Evolutionary conservation across 1,140 invertebrate species (phyloP).

Genomic region (Cydia amplana): DNA sequence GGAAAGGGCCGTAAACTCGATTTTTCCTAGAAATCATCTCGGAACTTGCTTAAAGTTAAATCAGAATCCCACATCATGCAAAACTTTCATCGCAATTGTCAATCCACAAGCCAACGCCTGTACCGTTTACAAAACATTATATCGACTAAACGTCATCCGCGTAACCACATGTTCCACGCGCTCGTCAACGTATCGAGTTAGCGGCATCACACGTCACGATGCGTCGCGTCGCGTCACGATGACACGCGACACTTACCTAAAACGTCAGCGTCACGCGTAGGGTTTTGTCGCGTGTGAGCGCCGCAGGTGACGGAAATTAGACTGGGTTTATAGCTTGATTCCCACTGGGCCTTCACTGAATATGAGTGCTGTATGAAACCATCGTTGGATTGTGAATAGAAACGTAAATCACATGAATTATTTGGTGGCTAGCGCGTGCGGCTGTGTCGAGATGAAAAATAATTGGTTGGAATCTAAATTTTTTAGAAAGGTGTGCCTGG

Average conservation of each 20-base stretch:
- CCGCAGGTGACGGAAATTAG: slow-evolving; percentile 58
- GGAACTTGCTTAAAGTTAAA: not conserved
- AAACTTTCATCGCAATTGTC: not conserved
- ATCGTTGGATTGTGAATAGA: slow-evolving; percentile 51
- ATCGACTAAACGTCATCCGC: slow-evolving; percentile 12
- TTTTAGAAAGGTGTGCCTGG: not conserved
- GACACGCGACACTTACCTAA: slow-evolving; percentile 32
- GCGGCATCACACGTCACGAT: slow-evolving; percentile 5
- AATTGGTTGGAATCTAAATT: not conserved
- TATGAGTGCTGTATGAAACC: slow-evolving; percentile 55
- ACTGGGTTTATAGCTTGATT: slow-evolving; percentile 58
- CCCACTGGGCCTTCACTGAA: slow-evolving; percentile 52
- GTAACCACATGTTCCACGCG: slow-evolving; percentile 14
- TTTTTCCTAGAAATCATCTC: too few species aligned
- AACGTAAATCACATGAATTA: slow-evolving; percentile 33
- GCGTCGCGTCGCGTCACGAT: slow-evolving; percentile 34
- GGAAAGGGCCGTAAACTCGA: too few species aligned
- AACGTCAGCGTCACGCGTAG: slow-evolving; percentile 44
- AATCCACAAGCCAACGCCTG: slow-evolving; percentile 13
- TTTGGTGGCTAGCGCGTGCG: not conserved
- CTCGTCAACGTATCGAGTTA: slow-evolving; percentile 20
- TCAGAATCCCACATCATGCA: not conserved
- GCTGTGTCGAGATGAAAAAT: not conserved
- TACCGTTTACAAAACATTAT: slow-evolving; percentile 1
- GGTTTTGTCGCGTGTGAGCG: slow-evolving; percentile 53